These are phyloP conservation scores for Arizona elegans DNA, from an alignment of 2,113 vertebrate species.

Conservation along the genomic window DNA sequence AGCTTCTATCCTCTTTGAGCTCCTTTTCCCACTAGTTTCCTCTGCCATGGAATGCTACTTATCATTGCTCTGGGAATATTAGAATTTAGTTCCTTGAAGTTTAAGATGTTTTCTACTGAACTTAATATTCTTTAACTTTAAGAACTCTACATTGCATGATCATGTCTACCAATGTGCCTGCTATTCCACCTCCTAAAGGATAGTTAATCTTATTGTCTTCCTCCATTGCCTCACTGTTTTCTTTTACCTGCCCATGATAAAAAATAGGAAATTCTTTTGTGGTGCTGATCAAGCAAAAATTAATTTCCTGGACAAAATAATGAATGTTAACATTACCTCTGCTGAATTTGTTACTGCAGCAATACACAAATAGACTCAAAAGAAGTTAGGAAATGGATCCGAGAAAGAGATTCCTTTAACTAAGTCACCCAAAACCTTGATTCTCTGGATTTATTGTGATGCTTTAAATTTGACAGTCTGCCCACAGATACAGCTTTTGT, in stretches of 20 bases:
- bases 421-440: background rate
- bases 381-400: fast-evolving
- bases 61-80: background rate
- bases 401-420: background rate
- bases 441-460: background rate
- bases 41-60: background rate
- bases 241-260: background rate
- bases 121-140: background rate
- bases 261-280: conserved; percentile 22
- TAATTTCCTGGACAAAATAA: conserved; percentile 15
- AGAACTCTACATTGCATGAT: background rate
- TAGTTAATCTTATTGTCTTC: background rate
- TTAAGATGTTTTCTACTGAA: background rate
- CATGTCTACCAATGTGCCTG: background rate
- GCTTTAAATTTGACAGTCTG: background rate
- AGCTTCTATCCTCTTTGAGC: background rate
- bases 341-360: background rate
- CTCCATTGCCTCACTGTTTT: background rate
- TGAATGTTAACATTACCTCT: background rate
- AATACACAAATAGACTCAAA: background rate
- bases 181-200: background rate
- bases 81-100: background rate
- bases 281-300: background rate
- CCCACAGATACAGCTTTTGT: background rate
- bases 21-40: background rate